These are phyloP conservation scores for Agrilus planipennis DNA, from an alignment of 1,140 invertebrate genomes.

Conservation along the genomic window DNA sequence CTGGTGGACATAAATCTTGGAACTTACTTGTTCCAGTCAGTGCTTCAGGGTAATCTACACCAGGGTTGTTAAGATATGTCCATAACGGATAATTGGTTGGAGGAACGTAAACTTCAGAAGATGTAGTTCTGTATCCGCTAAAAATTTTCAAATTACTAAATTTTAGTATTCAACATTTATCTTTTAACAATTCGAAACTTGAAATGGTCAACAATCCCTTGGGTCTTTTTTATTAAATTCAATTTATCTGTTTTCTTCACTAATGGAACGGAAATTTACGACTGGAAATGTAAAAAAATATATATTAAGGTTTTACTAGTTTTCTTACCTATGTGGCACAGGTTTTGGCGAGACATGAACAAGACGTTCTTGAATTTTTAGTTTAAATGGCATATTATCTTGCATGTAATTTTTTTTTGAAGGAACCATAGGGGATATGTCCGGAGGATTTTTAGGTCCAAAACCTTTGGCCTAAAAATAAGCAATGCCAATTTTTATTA, in stretches of 20 bases:
- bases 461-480: conserved; percentile 17
- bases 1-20: conserved; percentile 26
- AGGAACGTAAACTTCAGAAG: too few species aligned
- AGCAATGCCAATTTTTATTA: neutral
- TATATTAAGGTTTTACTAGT: neutral
- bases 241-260: conserved; percentile 21
- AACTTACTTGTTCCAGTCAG: conserved; percentile 21
- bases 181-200: too few species aligned
- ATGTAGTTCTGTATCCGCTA: too few species aligned
- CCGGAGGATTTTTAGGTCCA: conserved; percentile 14
- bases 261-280: conserved; percentile 17
- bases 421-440: conserved; percentile 11
- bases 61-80: conserved; percentile 18
- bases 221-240: conserved; percentile 20
- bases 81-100: conserved; percentile 20
- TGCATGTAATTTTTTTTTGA: conserved; percentile 5
- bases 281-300: neutral
- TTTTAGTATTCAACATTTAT: too few species aligned
- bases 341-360: conserved; percentile 8
- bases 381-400: conserved; percentile 13
- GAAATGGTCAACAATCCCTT: too few species aligned
- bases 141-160: too few species aligned
- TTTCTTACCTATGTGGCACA: conserved; percentile 20
- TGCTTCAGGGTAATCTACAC: conserved; percentile 15
- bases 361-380: conserved; percentile 5